These are phyloP conservation scores for Neopelma chrysocephalum DNA, from an alignment of 2,797 vertebrate genomes.

Conservation along the genomic window DNA sequence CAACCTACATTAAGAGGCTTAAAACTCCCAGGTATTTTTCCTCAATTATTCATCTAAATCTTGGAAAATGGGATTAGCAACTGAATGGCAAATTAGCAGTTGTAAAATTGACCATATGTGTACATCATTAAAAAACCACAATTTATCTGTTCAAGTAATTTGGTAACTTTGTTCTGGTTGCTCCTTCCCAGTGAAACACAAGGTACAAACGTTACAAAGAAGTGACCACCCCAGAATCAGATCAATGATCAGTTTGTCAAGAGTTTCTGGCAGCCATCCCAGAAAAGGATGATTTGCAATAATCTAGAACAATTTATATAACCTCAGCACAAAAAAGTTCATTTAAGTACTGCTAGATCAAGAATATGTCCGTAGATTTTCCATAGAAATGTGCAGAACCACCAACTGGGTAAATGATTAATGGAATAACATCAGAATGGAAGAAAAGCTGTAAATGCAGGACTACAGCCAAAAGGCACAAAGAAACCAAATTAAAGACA, in stretches of 20 bases:
- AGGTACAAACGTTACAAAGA: neutral
- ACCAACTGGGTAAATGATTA: conserved; percentile 19
- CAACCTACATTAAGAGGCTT: neutral
- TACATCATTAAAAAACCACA: neutral
- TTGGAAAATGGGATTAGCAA: neutral
- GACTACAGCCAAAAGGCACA: conserved; percentile 27
- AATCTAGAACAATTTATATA: neutral
- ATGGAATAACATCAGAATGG: conserved; percentile 38
- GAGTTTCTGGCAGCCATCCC: neutral
- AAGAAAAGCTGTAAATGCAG: conserved; percentile 48
- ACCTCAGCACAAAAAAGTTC: neutral
- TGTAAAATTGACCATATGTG: neutral
- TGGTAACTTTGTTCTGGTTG: neutral
- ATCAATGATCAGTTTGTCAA: neutral
- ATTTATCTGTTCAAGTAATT: neutral
- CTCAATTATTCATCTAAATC: neutral
- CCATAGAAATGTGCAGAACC: conserved; percentile 12
- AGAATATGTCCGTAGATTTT: neutral
- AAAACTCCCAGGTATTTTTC: neutral
- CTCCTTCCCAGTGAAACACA: neutral
- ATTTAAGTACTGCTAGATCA: neutral
- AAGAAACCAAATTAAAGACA: conserved; percentile 32
- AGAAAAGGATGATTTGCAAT: neutral
- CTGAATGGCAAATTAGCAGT: neutral
- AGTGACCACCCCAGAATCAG: neutral